Percentiles rank a stretch among this genome's conserved stretches.
Evolutionary conservation across 2,797 vertebrate species (phyloP).

Genomic region (Natrix natrix): DNA sequence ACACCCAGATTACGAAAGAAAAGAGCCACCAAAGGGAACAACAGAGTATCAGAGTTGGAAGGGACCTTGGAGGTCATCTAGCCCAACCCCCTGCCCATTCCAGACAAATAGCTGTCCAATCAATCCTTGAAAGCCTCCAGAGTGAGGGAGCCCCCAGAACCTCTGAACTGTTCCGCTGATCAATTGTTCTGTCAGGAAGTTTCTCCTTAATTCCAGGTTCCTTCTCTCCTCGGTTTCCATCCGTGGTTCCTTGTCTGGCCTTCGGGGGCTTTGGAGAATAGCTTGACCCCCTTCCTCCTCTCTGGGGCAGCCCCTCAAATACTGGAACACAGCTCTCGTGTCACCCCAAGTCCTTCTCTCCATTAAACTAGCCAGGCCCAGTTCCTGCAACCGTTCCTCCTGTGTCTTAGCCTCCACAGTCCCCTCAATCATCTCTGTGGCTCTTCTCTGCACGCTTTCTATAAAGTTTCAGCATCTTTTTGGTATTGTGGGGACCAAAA

Average conservation of each 20-base stretch:
- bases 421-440: neutral
- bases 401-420: neutral
- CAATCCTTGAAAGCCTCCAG: neutral
- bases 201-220: neutral
- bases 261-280: neutral
- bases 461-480: no score
- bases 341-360: neutral
- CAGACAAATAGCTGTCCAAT: neutral
- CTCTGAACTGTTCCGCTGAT: neutral
- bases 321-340: neutral
- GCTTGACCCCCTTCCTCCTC: neutral
- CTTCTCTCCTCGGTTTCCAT: neutral
- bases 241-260: neutral
- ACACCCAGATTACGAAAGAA: neutral
- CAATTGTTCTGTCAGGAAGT: neutral
- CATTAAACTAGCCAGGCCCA: neutral
- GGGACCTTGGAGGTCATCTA: neutral
- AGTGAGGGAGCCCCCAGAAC: neutral
- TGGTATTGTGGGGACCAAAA: no score
- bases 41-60: no score
- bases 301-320: neutral
- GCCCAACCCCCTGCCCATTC: neutral
- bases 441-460: neutral
- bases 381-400: no score
- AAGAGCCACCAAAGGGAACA: neutral